A percentile compares a stretch with the other conserved stretches of the same genome.
These are phyloP conservation scores for Atherinomorus stipes DNA, from an alignment of 2,113 vertebrate genomes.

Conservation along the genomic window DNA sequence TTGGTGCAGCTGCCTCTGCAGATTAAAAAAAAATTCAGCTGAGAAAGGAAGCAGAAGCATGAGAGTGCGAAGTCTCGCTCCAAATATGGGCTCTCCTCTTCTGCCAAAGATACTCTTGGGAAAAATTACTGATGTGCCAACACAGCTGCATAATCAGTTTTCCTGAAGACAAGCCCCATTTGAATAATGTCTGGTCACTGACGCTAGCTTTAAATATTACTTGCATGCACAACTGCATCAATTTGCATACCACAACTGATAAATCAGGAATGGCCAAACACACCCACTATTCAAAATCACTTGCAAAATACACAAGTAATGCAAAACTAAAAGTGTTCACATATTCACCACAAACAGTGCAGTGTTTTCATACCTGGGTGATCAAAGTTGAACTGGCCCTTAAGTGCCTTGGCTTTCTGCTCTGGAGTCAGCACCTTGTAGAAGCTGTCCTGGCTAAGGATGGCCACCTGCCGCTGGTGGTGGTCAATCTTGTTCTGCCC, in stretches of 20 bases:
- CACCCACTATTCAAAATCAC: too few species aligned
- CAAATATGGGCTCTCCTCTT: constrained; percentile 54
- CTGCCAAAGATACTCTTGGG: constrained; percentile 13
- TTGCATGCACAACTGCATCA: too few species aligned
- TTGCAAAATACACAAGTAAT: too few species aligned
- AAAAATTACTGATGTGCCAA: not conserved
- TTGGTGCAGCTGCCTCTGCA: constrained; percentile 58
- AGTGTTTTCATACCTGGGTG: constrained; percentile 88
- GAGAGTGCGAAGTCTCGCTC: constrained; percentile 25
- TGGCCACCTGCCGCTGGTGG: constrained; percentile 94
- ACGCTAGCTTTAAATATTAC: too few species aligned
- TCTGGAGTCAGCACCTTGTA: constrained; percentile 94
- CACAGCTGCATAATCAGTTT: too few species aligned
- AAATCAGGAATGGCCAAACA: too few species aligned
- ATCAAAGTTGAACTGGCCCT: constrained; percentile 98
- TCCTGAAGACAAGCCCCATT: too few species aligned
- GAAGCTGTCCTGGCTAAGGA: constrained; percentile 99
- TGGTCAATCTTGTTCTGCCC: constrained; percentile 97
- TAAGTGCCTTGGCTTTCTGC: constrained; percentile 95
- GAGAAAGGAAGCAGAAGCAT: constrained; percentile 44
- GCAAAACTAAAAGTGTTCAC: not conserved
- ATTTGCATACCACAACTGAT: too few species aligned
- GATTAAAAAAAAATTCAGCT: constrained; percentile 41
- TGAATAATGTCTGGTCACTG: too few species aligned
- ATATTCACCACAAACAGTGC: not conserved